Evolutionary conservation across 2,888 invertebrate genomes (phyloP), one percentile per base, ranked within the genome.

Genomic region (Nomada lathburiana): DNA sequence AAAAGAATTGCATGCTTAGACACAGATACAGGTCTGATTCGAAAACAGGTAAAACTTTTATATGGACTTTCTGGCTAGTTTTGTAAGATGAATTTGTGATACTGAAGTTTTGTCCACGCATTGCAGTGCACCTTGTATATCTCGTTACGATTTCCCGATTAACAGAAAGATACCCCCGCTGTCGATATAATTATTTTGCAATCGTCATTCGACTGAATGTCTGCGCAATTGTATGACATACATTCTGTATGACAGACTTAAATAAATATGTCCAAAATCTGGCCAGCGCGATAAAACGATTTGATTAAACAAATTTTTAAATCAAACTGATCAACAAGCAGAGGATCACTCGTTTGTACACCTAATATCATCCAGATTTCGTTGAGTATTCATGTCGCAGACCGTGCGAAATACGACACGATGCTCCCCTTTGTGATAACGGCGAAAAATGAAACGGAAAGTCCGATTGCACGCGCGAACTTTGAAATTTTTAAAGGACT

Each of bases 261-360:
- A 36, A 36, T 36, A 36, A 36, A 7, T 36, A 36, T 36, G 0
- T 7, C 1, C 36, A 76, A 13, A 29, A 2, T n/a, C 7, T 2
- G 11, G 36, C 36, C 7, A 36, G 7, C 7, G 0, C 1, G 36
- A 36, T 36, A 7, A 36, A 36, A 36, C 0, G 36, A 36, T 36
- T 36, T 0, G 36, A 36, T 36, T 36, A 36, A 36, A 36, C 7
- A 7, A 36, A 36, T 36, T 36, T 36, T 36, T 5, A 36, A 71
- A 62, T 53, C 55, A 57, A 70, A 80, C 67, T 80, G 55, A 67
- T 13, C 67, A 42, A 20, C 50, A 18, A 26, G 67, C 50, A 76
- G 65, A 80, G 69, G 26, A n/a, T 23, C 23, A 13, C 76, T 73
- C 44, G 69, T 76, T 65, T 76, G 47, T 16, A 2, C 47, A 47